These are phyloP conservation scores for Vanessa cardui DNA, from an alignment of 2,888 invertebrate species.

Conservation along the genomic window DNA sequence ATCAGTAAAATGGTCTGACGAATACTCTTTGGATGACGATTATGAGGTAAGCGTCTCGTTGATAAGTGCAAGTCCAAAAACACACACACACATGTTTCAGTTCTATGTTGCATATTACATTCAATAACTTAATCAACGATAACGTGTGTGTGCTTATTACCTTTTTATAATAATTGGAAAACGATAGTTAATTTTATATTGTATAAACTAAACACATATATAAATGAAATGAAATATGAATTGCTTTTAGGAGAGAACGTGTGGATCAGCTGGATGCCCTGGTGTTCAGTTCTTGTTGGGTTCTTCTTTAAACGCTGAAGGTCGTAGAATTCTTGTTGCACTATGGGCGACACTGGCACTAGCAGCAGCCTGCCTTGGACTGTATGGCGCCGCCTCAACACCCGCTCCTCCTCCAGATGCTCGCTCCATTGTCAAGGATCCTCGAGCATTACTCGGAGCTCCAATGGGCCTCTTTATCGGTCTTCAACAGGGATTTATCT, in stretches of 20 bases:
- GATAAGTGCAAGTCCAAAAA: not conserved
- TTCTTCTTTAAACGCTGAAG: slow-evolving; percentile 63
- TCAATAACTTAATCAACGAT: too few relatives aligned
- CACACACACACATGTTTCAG: not conserved
- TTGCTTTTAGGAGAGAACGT: slow-evolving; percentile 61
- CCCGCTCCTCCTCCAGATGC: slow-evolving; percentile 71
- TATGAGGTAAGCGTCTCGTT: slow-evolving; percentile 71
- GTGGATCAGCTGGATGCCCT: slow-evolving; percentile 73
- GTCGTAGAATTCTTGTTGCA: slow-evolving; percentile 62
- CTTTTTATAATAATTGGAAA: too few relatives aligned
- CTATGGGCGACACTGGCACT: slow-evolving; percentile 66
- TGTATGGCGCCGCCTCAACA: slow-evolving; percentile 64
- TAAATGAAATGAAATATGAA: too few relatives aligned
- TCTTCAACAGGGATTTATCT: slow-evolving; percentile 92
- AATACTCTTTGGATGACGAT: slow-evolving; percentile 81
- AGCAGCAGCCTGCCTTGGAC: slow-evolving; percentile 59
- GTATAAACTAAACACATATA: too few relatives aligned
- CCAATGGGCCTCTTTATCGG: slow-evolving; percentile 92
- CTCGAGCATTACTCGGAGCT: slow-evolving; percentile 86
- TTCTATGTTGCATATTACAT: too few relatives aligned
- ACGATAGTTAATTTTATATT: too few relatives aligned
- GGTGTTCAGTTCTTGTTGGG: slow-evolving; percentile 60
- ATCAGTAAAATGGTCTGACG: slow-evolving; percentile 74
- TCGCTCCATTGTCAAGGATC: slow-evolving; percentile 79
- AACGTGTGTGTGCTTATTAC: too few relatives aligned